Evolutionary conservation across 2,113 vertebrate genomes (phyloP), one percentile per base, ranked within the genome.

Genomic region (Istiophorus platypterus): DNA sequence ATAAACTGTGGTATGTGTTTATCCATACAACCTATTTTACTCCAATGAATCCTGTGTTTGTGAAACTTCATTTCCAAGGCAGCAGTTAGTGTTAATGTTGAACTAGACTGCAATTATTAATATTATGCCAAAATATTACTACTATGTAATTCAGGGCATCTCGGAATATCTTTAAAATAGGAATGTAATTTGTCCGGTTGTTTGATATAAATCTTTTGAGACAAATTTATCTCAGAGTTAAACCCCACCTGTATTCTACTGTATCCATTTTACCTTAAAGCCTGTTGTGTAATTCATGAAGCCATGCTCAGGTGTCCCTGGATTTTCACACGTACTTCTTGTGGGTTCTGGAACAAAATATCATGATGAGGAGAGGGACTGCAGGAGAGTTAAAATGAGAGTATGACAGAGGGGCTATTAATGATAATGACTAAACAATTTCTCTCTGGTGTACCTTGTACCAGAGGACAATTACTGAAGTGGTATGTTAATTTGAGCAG

Each of bases 281-380:
- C 98, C 98, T 77, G 97, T 96, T 49, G 97, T 98, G 85, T 96
- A 97, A 86, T 99, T 99, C 91, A 99, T 96, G 84, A 96, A 97
- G 68, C 98, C 98, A 0, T 97, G 95, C 42, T 96, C 95, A 26
- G 97, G 98, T 7, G 96, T 96, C 29, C 97, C 97, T 37, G 97
- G 98, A 84, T 99, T 99, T 91, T 97, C 97, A 95, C 98, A 99
- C 0, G 97, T 93, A 7, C 96, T 98, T 45, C 96, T 97, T 8
- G 95, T 96, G 11, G 97, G 96, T 91, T 99, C 98, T 99, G 85
- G 70, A 92, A 91, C 79, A 68, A 92, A 77, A 76, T 79, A 65
- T 80, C 26, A 64, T 18, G 22, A 76, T 82, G 54, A 88, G 66
- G 31, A 61, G 14, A 57, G 4, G 10, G 56, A 73, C 78, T 57